Evolutionary conservation across 2,888 invertebrate species (phyloP), one percentile per base, ranked within the genome.

Genomic region (Buathra laborator): DNA sequence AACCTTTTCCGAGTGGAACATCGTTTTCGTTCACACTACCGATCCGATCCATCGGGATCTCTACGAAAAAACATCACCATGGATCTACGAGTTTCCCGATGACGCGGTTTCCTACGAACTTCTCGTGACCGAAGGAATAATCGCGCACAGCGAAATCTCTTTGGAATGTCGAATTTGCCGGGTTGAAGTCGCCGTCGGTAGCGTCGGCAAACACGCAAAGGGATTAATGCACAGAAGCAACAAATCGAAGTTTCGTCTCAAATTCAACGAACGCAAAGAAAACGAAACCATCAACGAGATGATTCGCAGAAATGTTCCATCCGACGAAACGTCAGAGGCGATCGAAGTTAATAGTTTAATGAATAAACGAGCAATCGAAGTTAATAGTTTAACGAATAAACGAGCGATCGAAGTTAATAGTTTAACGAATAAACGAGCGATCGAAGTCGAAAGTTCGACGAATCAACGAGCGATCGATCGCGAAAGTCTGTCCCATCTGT

Each of bases 161-260:
- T 32, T 74, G 9, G 70, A 48, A 6, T 78, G 78, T n/a, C n/a
- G 32, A 6, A 37, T 46, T 32, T 78, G 78, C 9, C 19, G 32
- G 9, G 19, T 62, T 16, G 32, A 14, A 51, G 70, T 46, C 12
- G 14, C 6, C 16, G 1, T 46, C 14, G 48, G 9, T 7, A 48
- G 19, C 37, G 32, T 70, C 2, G 5, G 12, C 3, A 16, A 29
- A 24, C 78, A 78, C 48, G 32, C 48, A 5, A 62, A 70, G 37
- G 78, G 62, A 32, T 4, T 62, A 12, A 24, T 48, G 37, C 78
- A 78, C 24, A 2, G 32, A 14, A 48, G 37, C 5, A 14, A 48
- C 19, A 78, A 68, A 46, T 68, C 14, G 1, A 59, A 59, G 32
- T 74, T 46, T 72, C 44, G 24, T 7, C 24, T 46, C 24, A 29